These are phyloP conservation scores for Indri indri DNA, from an alignment of 2,113 vertebrate species.

Conservation along the genomic window DNA sequence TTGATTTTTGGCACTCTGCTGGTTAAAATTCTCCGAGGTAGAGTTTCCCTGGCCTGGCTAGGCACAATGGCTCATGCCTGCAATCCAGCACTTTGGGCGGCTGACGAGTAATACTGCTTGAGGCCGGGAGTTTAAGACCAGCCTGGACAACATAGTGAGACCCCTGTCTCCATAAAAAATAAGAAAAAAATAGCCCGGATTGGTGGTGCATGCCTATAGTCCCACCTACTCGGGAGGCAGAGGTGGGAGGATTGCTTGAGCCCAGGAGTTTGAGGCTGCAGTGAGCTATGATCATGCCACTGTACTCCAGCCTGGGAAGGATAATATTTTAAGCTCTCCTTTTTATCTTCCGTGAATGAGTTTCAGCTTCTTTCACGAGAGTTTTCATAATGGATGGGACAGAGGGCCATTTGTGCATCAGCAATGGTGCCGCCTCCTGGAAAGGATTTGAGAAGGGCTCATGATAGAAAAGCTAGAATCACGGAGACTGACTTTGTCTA, in stretches of 20 bases:
- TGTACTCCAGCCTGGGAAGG: background rate
- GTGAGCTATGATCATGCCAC: too few relatives aligned
- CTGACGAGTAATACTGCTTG: too few relatives aligned
- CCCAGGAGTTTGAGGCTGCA: too few relatives aligned
- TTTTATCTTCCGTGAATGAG: background rate
- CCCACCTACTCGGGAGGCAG: too few relatives aligned
- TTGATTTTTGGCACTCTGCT: slow-evolving; percentile 34
- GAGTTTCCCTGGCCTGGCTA: background rate
- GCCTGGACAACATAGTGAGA: too few relatives aligned
- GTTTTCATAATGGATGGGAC: background rate
- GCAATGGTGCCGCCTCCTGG: background rate
- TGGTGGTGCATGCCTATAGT: too few relatives aligned
- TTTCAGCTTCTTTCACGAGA: background rate
- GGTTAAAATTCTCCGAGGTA: background rate
- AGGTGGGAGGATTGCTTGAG: too few relatives aligned
- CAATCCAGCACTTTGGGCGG: too few relatives aligned
- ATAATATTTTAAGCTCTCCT: background rate
- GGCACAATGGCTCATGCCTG: too few relatives aligned
- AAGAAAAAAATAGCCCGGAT: too few relatives aligned
- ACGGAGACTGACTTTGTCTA: background rate
- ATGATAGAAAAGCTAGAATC: background rate
- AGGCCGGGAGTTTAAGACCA: too few relatives aligned
- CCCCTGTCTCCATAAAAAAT: too few relatives aligned
- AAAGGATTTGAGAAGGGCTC: background rate
- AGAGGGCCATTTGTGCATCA: background rate